Conservation (phyloP, 1,140 invertebrate genomes). For the Drosophila fuyamai region DNA sequence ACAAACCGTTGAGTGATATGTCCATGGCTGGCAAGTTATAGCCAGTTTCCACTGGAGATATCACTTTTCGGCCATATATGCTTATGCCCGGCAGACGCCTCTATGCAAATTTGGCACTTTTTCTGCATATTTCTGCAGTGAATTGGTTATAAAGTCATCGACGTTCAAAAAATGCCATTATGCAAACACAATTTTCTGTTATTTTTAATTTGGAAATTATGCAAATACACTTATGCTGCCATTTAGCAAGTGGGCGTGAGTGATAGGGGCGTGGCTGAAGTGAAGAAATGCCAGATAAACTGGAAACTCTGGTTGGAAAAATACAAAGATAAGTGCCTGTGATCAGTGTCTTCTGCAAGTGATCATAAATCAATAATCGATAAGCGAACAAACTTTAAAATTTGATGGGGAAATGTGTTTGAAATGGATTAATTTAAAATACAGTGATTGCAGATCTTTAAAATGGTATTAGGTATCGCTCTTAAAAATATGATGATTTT, state of each 20-base stretch:
- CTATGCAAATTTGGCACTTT: conserved; percentile 51
- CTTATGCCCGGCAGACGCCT: conserved; percentile 26
- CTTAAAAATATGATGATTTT: too few species aligned
- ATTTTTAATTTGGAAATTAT: conserved; percentile 76
- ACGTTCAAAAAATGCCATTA: conserved; percentile 74
- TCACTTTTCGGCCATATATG: conserved; percentile 4
- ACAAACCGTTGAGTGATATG: conserved; percentile 62
- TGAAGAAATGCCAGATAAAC: conserved; percentile 29
- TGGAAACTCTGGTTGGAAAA: background rate
- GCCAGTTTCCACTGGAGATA: conserved; percentile 49
- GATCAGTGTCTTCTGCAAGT: conserved; percentile 16
- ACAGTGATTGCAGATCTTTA: too few species aligned
- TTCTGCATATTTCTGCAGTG: conserved; percentile 17
- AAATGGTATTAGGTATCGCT: too few species aligned
- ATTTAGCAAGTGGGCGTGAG: conserved; percentile 63
- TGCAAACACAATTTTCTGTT: conserved; percentile 66
- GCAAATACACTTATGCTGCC: conserved; percentile 54
- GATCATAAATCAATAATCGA: conserved; percentile 32
- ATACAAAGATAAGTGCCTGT: conserved; percentile 6
- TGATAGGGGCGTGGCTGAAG: conserved; percentile 57
- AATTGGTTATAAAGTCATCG: conserved; percentile 70
- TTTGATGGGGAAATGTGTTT: conserved; percentile 7
- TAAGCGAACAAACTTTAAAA: conserved; percentile 21
- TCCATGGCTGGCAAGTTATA: conserved; percentile 31
- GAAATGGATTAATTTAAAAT: background rate